A percentile compares a stretch with the other conserved stretches of the same genome.
Conservation (phyloP, 2,797 vertebrate species). For the Pangasius macronema region DNA sequence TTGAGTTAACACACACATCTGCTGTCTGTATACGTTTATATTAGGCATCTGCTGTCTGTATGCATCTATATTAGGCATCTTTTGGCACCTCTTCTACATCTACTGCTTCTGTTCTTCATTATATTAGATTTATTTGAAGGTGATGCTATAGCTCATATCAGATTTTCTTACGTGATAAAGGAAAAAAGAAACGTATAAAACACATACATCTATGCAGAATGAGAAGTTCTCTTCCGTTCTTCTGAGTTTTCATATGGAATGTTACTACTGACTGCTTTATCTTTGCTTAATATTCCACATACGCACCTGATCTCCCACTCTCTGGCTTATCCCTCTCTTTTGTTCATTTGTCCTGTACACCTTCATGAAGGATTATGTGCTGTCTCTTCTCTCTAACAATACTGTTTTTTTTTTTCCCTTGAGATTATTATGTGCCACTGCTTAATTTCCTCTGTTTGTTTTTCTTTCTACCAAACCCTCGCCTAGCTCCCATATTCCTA, state of each 20-base stretch:
- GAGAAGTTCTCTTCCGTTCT: background rate
- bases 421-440: slow-evolving; percentile 10
- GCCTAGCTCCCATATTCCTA: slow-evolving; percentile 7
- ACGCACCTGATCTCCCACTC: background rate
- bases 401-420: background rate
- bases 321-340: slow-evolving; percentile 38
- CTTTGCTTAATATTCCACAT: background rate
- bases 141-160: background rate
- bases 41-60: slow-evolving; percentile 11
- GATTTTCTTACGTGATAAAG: background rate
- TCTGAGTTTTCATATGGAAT: background rate
- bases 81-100: background rate
- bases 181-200: background rate
- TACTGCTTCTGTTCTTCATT: slow-evolving; percentile 1
- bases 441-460: slow-evolving; percentile 38
- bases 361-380: slow-evolving; percentile 20
- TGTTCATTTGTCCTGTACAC: slow-evolving; percentile 25
- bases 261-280: background rate
- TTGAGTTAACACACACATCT: slow-evolving; percentile 29
- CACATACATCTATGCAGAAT: background rate
- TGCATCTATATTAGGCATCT: background rate
- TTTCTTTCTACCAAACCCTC: slow-evolving; percentile 37
- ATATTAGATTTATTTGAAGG: background rate
- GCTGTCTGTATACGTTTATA: slow-evolving; percentile 13
- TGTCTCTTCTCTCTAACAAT: slow-evolving; percentile 8